Evolutionary conservation across 2,888 invertebrate genomes (phyloP).

Genomic region (Spilosoma lubricipeda): DNA sequence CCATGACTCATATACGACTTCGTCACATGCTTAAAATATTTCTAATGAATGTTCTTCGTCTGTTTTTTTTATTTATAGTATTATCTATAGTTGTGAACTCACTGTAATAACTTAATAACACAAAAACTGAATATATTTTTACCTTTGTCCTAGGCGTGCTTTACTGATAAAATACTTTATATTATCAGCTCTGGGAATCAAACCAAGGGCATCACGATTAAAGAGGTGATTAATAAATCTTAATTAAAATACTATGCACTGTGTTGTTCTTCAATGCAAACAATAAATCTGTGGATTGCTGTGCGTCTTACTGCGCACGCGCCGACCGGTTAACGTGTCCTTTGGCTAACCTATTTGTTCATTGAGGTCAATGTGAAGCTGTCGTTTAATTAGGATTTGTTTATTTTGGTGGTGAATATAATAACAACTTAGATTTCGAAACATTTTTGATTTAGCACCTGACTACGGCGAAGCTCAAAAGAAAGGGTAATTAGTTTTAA

Average conservation of each 20-base stretch:
- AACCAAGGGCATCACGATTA: constrained; percentile 20
- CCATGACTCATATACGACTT: not conserved
- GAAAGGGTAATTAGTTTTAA: no score
- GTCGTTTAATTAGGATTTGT: constrained; percentile 31
- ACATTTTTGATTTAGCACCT: not conserved
- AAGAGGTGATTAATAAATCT: not conserved
- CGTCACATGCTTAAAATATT: not conserved
- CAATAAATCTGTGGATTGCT: constrained; percentile 28
- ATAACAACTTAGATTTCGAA: not conserved
- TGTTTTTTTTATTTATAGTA: not conserved
- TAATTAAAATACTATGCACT: constrained; percentile 25
- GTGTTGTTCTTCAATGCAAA: constrained; percentile 26
- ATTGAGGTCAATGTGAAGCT: constrained; percentile 50
- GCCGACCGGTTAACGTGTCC: constrained; percentile 57
- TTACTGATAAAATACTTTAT: constrained; percentile 3
- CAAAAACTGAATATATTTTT: not conserved
- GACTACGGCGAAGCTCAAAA: no score
- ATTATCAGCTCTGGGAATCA: constrained; percentile 19
- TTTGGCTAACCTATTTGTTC: constrained; percentile 63
- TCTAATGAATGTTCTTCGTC: not conserved
- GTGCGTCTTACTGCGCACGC: constrained; percentile 26
- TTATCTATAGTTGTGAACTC: not conserved
- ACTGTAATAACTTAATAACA: not conserved
- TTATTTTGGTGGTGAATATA: not conserved
- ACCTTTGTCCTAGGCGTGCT: constrained; percentile 5